Evolutionary conservation across 2,113 vertebrate species (phyloP), one percentile per base, ranked within the genome.

Genomic region (Neomonachus schauinslandi): DNA sequence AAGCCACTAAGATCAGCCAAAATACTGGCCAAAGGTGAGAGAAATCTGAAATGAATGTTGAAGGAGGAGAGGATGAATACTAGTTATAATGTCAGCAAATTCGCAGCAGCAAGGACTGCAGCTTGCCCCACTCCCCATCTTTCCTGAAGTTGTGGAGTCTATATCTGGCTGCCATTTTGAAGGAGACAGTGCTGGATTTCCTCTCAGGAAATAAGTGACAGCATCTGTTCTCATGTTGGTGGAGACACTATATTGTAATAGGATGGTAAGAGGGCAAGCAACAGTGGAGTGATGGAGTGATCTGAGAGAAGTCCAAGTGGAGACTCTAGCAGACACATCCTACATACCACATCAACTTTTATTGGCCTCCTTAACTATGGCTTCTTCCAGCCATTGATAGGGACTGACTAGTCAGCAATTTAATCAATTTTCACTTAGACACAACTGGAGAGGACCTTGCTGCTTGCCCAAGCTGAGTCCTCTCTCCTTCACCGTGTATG

Each of bases 271-370:
- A 76, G 7, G 57, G 16, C 11, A 26, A 67, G 76, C 24, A 31
- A 19, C 0, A 4, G 7, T 1, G 7, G 11, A 81, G 7, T 22
- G 19, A 22, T 7, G 15, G 36, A 21, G 42, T 5, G 5, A 7
- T 28, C 21, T 8, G 42, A 90, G 42, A 0, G n/a, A 21, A 11
- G 8, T 6, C 39, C 14, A 5, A 15, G 3, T 4, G 18, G 13
- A 5, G 72, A 7, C 39, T 31, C n/a, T 16, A 28, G 80, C 4
- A 15, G 19, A 22, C 0, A 7, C 26, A 57, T 24, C 3, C 8
- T 24, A 8, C 0, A 10, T 0, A 31, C 26, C 8, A 24, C 18
- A 16, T 4, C 18, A 10, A 4, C 39, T 16, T 22, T 42, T 24
- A 13, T 24, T 18, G 77, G 76, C 4, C n/a, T 55, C 15, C 42